Evolutionary conservation across 1,140 invertebrate species (phyloP).

Genomic region (Phymastichus coffea): DNA sequence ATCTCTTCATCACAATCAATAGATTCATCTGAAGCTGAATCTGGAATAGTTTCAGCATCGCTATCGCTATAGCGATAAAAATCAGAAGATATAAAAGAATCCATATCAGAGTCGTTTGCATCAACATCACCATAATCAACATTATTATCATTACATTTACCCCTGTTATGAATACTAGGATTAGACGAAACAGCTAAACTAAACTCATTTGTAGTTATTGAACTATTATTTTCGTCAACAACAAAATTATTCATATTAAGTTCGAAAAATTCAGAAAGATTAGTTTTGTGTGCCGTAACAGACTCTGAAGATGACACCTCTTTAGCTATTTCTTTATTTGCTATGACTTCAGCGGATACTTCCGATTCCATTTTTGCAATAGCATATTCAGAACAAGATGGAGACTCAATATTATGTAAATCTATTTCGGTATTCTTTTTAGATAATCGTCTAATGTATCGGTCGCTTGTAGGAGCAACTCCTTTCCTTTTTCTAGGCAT

Average conservation of each 20-base stretch:
- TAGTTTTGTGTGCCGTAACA: no score
- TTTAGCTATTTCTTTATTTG: no score
- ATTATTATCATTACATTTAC: background rate
- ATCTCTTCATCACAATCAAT: background rate
- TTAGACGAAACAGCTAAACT: background rate
- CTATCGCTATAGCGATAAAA: conserved; percentile 1
- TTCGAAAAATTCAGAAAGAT: no score
- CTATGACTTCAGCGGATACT: no score
- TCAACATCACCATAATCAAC: background rate
- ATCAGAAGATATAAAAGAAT: background rate
- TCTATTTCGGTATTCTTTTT: background rate
- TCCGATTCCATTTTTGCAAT: no score
- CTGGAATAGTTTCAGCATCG: background rate
- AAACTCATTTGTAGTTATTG: background rate
- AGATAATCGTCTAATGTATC: background rate
- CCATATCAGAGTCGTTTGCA: background rate
- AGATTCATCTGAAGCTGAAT: background rate
- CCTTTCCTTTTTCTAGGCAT: conserved; percentile 36
- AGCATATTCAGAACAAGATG: no score
- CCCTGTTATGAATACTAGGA: background rate
- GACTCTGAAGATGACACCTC: no score
- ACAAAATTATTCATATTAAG: background rate
- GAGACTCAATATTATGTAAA: background rate
- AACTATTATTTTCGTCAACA: background rate
- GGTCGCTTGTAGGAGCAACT: background rate